Conservation (phyloP, 2,797 vertebrate species). For the Somateria mollissima region DNA sequence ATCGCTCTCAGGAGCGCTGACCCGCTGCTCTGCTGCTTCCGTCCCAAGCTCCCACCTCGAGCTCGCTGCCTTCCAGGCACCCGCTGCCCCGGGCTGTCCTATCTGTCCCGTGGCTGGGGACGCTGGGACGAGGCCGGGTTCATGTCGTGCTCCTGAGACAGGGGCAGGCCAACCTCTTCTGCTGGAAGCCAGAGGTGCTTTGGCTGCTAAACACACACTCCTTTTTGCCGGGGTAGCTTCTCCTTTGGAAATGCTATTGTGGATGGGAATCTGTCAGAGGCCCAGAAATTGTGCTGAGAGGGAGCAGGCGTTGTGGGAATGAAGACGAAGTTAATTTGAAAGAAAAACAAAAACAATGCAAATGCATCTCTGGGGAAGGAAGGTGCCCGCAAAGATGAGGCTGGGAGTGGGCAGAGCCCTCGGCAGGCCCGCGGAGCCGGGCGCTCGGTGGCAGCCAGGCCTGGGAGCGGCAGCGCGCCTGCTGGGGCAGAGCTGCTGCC, state of each 20-base stretch:
- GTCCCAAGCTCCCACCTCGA: neutral
- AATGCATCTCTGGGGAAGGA: neutral
- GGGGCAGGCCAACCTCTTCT: neutral
- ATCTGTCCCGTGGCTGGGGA: neutral
- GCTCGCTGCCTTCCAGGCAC: neutral
- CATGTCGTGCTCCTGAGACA: neutral
- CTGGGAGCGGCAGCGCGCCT: neutral
- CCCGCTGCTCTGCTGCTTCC: neutral
- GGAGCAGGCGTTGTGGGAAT: neutral
- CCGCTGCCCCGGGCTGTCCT: neutral
- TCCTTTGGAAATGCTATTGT: neutral
- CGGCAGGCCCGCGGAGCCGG: fast-evolving
- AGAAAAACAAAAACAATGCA: neutral
- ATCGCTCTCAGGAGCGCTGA: neutral
- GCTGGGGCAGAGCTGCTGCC: neutral
- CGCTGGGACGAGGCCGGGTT: neutral
- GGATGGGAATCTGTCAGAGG: neutral
- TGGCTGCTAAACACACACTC: neutral
- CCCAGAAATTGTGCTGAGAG: neutral
- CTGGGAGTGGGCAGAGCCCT: neutral
- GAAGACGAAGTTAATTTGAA: neutral
- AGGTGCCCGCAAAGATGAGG: fast-evolving
- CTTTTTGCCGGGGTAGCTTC: neutral
- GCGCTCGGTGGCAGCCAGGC: neutral
- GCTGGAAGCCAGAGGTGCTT: neutral